Base-by-base conservation (phyloP, 1,140 invertebrate species). In the Sminthurinus signatus region DNA sequence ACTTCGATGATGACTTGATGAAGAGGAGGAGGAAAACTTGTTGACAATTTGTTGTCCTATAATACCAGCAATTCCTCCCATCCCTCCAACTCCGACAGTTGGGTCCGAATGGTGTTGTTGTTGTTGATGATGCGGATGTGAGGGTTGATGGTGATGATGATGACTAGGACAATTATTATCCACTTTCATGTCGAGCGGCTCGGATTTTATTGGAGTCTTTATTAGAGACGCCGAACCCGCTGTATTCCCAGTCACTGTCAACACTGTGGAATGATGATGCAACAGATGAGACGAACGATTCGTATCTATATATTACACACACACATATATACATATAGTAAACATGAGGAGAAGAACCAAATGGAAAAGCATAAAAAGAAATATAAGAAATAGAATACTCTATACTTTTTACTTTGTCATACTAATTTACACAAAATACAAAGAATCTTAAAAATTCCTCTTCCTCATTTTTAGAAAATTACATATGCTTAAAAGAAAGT, bases 121-220 rank as follows among this genome's bases (percentile, higher is more conserved):
- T n/a, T n/a, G n/a, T n/a, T n/a, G n/a, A n/a, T n/a, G n/a, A n/a
- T n/a, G n/a, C n/a, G n/a, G n/a, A n/a, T n/a, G n/a, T n/a, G n/a
- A n/a, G n/a, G n/a, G n/a, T n/a, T n/a, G n/a, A n/a, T n/a, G n/a
- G 44, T 54, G 29, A 21, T 39, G 27, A 21, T 39, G 27, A 28
- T 48, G 57, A 25, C 61, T 54, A 55, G 48, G 63, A 25, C 56
- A 36, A 48, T 48, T 62, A 67, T 62, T 64, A 21, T 64, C 62
- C 3, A 71, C 60, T 62, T 71, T 71, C 70, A 71, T 71, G 58
- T 71, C 70, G 21, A 71, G 39, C 55, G 70, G 70, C 66, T 71
- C 70, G 19, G 64, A 31, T 67, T 71, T 71, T 65, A 71, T 67
- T 60, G 56, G 50, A 36, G 56, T 28, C 31, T 58, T 60, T 48